phyloP scores from a whole-genome alignment of 1,140 invertebrate species.

The Calliopsis andreniformis region DNA sequence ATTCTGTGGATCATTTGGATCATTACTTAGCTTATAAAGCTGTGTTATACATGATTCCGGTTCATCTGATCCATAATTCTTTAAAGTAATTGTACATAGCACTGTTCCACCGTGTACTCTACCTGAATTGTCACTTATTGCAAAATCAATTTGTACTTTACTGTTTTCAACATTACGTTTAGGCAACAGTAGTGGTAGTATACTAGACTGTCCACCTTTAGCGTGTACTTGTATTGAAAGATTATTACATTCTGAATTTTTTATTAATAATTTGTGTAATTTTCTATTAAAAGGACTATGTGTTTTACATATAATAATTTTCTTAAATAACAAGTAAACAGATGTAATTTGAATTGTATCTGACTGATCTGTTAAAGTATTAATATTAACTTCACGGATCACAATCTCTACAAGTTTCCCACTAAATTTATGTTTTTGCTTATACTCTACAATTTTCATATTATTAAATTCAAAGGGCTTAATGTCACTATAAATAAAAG shows the following conservation, averaged over 20 bases:
- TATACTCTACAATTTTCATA: conserved; percentile 57
- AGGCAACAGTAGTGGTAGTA: conserved; percentile 75
- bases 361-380: conserved; percentile 27
- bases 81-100: conserved; percentile 70
- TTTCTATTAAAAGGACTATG: conserved; percentile 75
- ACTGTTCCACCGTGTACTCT: conserved; percentile 71
- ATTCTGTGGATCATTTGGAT: conserved; percentile 77
- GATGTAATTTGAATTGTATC: conserved; percentile 60
- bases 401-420: conserved; percentile 75
- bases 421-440: conserved; percentile 30
- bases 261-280: conserved; percentile 74
- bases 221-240: conserved; percentile 69
- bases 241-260: conserved; percentile 66
- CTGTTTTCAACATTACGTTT: conserved; percentile 67
- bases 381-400: conserved; percentile 71
- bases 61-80: conserved; percentile 37
- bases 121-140: conserved; percentile 64
- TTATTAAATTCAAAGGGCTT: conserved; percentile 68
- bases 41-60: conserved; percentile 46
- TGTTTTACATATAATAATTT: conserved; percentile 71
- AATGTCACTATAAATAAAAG: conserved; percentile 66
- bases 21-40: conserved; percentile 67
- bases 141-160: conserved; percentile 75
- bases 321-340: conserved; percentile 69
- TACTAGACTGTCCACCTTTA: conserved; percentile 59